Percentiles rank a stretch among this genome's conserved stretches.
Evolutionary conservation across 1,140 invertebrate genomes (phyloP).

Genomic region (Aphaenogaster rudis): DNA sequence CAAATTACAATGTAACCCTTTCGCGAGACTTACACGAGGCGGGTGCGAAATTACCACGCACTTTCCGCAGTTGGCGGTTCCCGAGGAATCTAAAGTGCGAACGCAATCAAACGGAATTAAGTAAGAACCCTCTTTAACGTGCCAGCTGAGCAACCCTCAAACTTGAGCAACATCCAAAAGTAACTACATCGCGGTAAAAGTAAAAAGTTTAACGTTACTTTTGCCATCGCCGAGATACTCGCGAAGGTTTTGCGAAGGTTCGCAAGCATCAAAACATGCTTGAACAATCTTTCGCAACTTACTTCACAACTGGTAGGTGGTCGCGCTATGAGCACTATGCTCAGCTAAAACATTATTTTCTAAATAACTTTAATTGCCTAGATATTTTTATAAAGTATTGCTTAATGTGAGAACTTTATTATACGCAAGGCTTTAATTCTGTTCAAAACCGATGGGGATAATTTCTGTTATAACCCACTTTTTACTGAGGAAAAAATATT

Average conservation of each 20-base stretch:
- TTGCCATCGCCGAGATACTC: constrained; percentile 12
- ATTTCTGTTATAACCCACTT: not conserved
- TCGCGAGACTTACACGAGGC: not conserved
- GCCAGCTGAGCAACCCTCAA: not conserved
- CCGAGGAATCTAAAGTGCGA: not conserved
- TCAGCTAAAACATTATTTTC: not conserved
- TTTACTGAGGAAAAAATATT: not conserved
- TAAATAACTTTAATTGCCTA: constrained; percentile 13
- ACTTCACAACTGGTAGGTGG: not conserved
- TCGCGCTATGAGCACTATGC: not conserved
- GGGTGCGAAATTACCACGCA: not conserved
- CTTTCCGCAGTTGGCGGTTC: not conserved
- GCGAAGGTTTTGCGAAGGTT: not conserved
- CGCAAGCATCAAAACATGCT: not conserved
- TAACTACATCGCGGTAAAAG: not conserved
- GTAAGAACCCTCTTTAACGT: not conserved
- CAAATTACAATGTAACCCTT: not conserved
- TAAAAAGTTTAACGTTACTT: constrained; percentile 46
- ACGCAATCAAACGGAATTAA: constrained; percentile 15
- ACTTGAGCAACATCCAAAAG: constrained; percentile 4
- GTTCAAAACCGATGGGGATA: not conserved
- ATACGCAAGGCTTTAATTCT: not conserved
- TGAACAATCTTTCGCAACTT: constrained; percentile 42
- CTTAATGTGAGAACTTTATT: not conserved
- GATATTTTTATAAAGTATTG: not conserved